Evolutionary conservation across 2,113 vertebrate species (phyloP), one percentile per base, ranked within the genome.

Genomic region (Daphoenositta chrysoptera): DNA sequence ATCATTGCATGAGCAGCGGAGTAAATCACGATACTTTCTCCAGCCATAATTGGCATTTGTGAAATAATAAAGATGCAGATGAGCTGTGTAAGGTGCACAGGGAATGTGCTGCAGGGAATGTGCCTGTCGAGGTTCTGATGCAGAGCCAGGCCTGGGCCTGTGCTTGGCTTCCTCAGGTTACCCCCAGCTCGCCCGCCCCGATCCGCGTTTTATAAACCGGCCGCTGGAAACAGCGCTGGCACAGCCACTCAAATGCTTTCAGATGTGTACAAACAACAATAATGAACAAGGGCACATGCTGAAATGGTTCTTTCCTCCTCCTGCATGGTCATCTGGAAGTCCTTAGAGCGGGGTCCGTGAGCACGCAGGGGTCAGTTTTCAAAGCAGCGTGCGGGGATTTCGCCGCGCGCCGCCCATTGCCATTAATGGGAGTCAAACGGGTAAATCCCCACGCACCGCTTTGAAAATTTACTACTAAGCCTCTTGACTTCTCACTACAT

Each of bases 401-500:
- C 92, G 89, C 95, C 84, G 94, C 78, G 90, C 89, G 94, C 87
- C 88, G 95, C 94, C 97, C 87, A 81, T 97, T 94, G 96, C 79
- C 92, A 66, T 85, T 97, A 96, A 96, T 96, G 91, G 79, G 97
- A 97, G 96, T 97, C 97, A 97, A 96, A 96, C 95, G 95, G 97
- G 89, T 94, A 97, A 97, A 97, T 97, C 97, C 96, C 95, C 90
- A 90, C 76, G 93, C 96, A 87, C 71, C 54, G 94, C 97, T 97
- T 97, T 95, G 97, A 97, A 95, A 95, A 95, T 97, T 97, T 95
- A 96, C 97, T 96, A 94, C 94, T 98, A 96, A 95, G 95, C 87
- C 87, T 96, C 92, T 93, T 93, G 93, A 94, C 97, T 97, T 98
- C 96, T 97, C 96, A 97, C 97, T 97, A 95, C 97, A 97, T 94